Percentiles rank a stretch among this genome's conserved stretches.
These are phyloP conservation scores for Calliopsis andreniformis DNA, from an alignment of 1,140 invertebrate species.

Conservation along the genomic window DNA sequence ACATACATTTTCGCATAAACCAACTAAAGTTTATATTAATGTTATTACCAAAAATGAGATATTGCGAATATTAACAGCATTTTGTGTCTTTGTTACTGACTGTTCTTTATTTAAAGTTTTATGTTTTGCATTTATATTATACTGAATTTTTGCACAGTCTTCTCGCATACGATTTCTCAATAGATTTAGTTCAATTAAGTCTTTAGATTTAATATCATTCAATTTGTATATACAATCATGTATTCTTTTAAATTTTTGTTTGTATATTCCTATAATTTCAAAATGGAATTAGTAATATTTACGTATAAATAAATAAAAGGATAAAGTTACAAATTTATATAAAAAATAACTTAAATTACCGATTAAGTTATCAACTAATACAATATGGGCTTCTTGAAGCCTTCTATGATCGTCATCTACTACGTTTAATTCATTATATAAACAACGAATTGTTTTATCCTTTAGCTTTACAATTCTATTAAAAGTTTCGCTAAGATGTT, in stretches of 20 bases:
- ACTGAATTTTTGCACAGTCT: slow-evolving; percentile 65
- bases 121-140: slow-evolving; percentile 64
- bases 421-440: slow-evolving; percentile 85
- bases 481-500: slow-evolving; percentile 84
- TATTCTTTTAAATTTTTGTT: slow-evolving; percentile 81
- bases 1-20: slow-evolving; percentile 1
- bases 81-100: slow-evolving; percentile 62
- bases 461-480: slow-evolving; percentile 84
- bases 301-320: slow-evolving; percentile 30
- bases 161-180: slow-evolving; percentile 58
- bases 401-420: slow-evolving; percentile 87
- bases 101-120: slow-evolving; percentile 63
- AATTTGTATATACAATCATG: slow-evolving; percentile 81
- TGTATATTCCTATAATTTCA: slow-evolving; percentile 76
- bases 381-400: slow-evolving; percentile 86
- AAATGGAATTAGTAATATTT: slow-evolving; percentile 20
- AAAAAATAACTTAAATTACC: slow-evolving; percentile 75
- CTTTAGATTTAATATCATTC: slow-evolving; percentile 49
- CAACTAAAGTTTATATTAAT: neutral
- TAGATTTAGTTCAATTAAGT: slow-evolving; percentile 64
- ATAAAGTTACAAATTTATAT: neutral
- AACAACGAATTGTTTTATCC: slow-evolving; percentile 84
- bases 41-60: slow-evolving; percentile 72
- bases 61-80: slow-evolving; percentile 71
- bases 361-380: slow-evolving; percentile 85